Evolutionary conservation across 2,113 vertebrate species (phyloP).

Genomic region (Lepidothrix coronata): DNA sequence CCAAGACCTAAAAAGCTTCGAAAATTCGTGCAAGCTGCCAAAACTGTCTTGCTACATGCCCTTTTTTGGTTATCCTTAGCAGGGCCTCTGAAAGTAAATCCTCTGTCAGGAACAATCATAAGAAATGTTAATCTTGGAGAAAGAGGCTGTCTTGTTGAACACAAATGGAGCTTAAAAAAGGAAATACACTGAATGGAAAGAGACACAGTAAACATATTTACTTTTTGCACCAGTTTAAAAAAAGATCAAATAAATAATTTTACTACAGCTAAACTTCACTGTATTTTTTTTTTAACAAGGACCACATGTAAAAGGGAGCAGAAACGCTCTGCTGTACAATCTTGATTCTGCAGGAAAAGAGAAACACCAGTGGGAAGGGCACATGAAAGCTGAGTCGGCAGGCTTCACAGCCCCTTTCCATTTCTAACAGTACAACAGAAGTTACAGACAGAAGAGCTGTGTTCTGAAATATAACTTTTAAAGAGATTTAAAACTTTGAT

Average conservation of each 20-base stretch:
- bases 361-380: slow-evolving; percentile 24
- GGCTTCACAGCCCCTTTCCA: neutral
- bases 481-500: neutral
- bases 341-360: slow-evolving; percentile 37
- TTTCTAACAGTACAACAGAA: neutral
- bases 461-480: neutral
- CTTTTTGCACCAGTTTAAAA: neutral
- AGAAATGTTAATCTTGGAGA: slow-evolving; percentile 86
- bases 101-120: slow-evolving; percentile 87
- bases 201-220: slow-evolving; percentile 26
- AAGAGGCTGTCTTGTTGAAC: slow-evolving; percentile 72
- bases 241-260: slow-evolving; percentile 7
- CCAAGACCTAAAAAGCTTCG: slow-evolving; percentile 80
- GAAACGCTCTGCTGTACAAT: slow-evolving; percentile 19
- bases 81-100: slow-evolving; percentile 86
- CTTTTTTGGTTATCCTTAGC: slow-evolving; percentile 89
- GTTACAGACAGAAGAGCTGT: neutral
- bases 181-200: slow-evolving; percentile 42
- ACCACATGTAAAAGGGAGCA: slow-evolving; percentile 60
- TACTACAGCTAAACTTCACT: neutral
- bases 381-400: slow-evolving; percentile 44
- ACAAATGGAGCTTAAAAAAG: slow-evolving; percentile 55
- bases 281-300: slow-evolving; percentile 52
- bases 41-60: slow-evolving; percentile 81
- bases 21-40: slow-evolving; percentile 79